Percentiles rank a stretch among this genome's conserved stretches.
phyloP scores from a whole-genome alignment of 2,888 invertebrate species.

The Dicyrtoma fusca region DNA sequence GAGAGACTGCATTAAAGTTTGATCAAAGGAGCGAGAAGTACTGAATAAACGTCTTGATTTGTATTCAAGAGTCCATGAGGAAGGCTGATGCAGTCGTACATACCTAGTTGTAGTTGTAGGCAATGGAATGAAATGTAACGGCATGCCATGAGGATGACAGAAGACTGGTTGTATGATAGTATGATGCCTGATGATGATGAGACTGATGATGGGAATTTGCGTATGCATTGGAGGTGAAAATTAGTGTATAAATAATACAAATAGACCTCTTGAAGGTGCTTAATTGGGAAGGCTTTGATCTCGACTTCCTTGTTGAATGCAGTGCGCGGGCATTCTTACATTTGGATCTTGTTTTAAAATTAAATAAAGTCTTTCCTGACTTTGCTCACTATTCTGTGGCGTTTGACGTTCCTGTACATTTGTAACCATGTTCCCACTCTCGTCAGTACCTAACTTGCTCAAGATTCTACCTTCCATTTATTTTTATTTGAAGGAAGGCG shows the following conservation, averaged over 20 bases:
- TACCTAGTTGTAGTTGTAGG: no score
- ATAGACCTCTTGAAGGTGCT: constrained; percentile 50
- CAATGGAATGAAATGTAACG: no score
- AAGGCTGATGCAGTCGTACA: neutral
- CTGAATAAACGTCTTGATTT: constrained; percentile 23
- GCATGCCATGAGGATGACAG: neutral
- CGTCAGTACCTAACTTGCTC: no score
- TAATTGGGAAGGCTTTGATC: constrained; percentile 52
- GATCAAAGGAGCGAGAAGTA: constrained; percentile 12
- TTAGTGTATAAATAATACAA: constrained; percentile 48
- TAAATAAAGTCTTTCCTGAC: no score
- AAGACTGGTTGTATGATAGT: neutral
- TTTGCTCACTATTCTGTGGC: no score
- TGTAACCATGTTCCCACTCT: no score
- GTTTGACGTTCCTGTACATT: no score
- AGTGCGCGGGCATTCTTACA: no score
- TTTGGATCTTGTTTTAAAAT: no score
- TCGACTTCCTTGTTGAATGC: constrained; percentile 37
- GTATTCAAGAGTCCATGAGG: neutral
- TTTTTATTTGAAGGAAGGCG: no score
- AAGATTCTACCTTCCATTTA: no score
- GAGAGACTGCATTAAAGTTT: neutral
- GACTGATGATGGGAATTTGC: neutral
- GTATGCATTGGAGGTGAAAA: constrained; percentile 25
- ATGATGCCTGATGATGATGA: neutral